Base-by-base conservation (phyloP, 2,113 vertebrate genomes). In the Semnornis frantzii region DNA sequence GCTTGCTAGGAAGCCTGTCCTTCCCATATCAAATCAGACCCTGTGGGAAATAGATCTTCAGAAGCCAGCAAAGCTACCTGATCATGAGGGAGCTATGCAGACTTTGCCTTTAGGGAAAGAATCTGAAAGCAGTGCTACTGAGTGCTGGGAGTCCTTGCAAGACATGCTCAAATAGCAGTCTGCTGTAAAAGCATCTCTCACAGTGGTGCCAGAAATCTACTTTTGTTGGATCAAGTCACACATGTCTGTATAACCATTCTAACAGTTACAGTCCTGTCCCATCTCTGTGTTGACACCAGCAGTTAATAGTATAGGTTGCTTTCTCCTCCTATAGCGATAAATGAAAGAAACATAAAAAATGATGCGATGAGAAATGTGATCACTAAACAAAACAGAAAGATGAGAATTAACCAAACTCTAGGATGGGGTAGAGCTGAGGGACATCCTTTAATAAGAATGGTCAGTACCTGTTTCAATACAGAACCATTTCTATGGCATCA, bases 191-290 rank as follows among this genome's bases (percentile, higher is more conserved):
- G 19, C 7, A 2, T 91, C 87, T 80, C 37, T 91, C 87, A 91
- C 33, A 81, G 73, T 64, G 42, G 54, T 83, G 44, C 57, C 82
- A 93, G 82, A 89, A 91, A 92, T 62, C 72, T 68, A 44, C 5
- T 3, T 89, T 96, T 87, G 89, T 60, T 93, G 82, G 75, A 91
- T 91, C 68, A 85, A 91, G 50, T 88, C 78, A 85, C 65, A 68
- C 2, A 4, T 2, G 10, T 77, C 68, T 74, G 85, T 89, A 92
- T 74, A 92, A 90, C 57, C 92, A 71, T 85, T 91, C 60, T 79
- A 83, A 71, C 78, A 92, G 74, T 77, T 91, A 87, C 13, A 93
- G 86, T 39, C 63, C 81, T 92, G 78, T 82, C 75, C 84, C 4
- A 1, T 77, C 74, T 86, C 54, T 59, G 24, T 63, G 57, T 63